Conservation (phyloP, 2,113 vertebrate genomes). For the Peromyscus maniculatus region DNA sequence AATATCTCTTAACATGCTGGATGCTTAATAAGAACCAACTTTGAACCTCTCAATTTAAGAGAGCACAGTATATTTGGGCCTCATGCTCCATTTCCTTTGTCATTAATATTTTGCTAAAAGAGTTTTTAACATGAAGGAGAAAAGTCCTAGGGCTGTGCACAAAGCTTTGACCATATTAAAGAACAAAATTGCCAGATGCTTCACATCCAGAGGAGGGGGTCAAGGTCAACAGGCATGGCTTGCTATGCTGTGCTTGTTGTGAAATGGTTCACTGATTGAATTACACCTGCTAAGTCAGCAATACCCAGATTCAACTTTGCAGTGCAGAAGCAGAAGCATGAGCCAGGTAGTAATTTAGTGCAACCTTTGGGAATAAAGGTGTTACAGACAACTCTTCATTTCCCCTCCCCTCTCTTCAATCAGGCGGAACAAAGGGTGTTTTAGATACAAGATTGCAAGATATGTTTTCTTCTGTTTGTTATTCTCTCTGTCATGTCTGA, state of each 20-base stretch:
- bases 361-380: background rate
- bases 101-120: slow-evolving; percentile 54
- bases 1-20: slow-evolving; percentile 57
- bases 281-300: slow-evolving; percentile 62
- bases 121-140: slow-evolving; percentile 53
- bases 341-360: slow-evolving; percentile 34
- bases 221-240: slow-evolving; percentile 53
- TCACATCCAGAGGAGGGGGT: background rate
- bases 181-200: slow-evolving; percentile 58
- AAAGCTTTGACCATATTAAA: slow-evolving; percentile 33
- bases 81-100: slow-evolving; percentile 67
- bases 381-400: background rate
- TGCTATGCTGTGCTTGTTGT: background rate
- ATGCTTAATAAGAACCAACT: background rate
- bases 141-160: slow-evolving; percentile 42
- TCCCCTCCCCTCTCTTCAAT: background rate
- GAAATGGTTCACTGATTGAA: background rate
- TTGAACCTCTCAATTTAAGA: background rate
- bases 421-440: background rate
- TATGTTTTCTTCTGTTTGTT: slow-evolving; percentile 41
- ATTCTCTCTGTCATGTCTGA: slow-evolving; percentile 31
- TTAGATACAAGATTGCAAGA: background rate
- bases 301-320: background rate
- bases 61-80: slow-evolving; percentile 14
- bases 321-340: slow-evolving; percentile 28